phyloP scores from a whole-genome alignment of 2,113 vertebrate genomes.

The Tympanuchus pallidicinctus region DNA sequence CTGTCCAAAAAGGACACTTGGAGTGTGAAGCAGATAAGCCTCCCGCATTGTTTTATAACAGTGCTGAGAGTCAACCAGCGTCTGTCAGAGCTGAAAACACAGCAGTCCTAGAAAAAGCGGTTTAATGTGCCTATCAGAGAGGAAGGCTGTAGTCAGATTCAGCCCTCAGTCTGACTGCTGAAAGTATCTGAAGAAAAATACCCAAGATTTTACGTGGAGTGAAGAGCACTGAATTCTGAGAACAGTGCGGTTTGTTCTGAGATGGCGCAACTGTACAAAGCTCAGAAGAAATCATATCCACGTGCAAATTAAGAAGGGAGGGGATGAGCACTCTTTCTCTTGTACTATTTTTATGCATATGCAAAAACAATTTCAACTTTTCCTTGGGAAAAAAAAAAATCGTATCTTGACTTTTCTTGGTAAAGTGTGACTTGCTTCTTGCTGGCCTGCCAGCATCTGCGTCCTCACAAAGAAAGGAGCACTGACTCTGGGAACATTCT shows the following conservation, averaged over 20 bases:
- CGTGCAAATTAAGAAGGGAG: neutral
- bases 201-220: neutral
- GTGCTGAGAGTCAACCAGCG: slow-evolving; percentile 29
- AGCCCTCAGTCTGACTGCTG: slow-evolving; percentile 23
- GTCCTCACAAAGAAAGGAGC: slow-evolving; percentile 14
- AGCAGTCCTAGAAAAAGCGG: slow-evolving; percentile 45
- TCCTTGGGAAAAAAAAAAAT: too few species aligned
- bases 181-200: slow-evolving; percentile 8
- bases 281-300: fast-evolving
- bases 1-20: slow-evolving; percentile 36
- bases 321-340: neutral
- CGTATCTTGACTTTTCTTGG: neutral
- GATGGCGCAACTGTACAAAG: neutral
- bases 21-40: slow-evolving; percentile 18
- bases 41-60: slow-evolving; percentile 16
- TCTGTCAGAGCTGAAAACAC: slow-evolving; percentile 44
- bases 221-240: neutral
- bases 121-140: slow-evolving; percentile 45
- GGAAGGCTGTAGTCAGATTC: slow-evolving; percentile 23
- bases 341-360: neutral
- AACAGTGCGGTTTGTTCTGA: neutral
- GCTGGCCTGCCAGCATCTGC: neutral
- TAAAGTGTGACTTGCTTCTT: neutral
- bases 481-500: slow-evolving; percentile 61
- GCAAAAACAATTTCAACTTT: neutral